Evolutionary conservation across 2,888 invertebrate species (phyloP), one percentile per base, ranked within the genome.

Genomic region (Ferrisia virgata): DNA sequence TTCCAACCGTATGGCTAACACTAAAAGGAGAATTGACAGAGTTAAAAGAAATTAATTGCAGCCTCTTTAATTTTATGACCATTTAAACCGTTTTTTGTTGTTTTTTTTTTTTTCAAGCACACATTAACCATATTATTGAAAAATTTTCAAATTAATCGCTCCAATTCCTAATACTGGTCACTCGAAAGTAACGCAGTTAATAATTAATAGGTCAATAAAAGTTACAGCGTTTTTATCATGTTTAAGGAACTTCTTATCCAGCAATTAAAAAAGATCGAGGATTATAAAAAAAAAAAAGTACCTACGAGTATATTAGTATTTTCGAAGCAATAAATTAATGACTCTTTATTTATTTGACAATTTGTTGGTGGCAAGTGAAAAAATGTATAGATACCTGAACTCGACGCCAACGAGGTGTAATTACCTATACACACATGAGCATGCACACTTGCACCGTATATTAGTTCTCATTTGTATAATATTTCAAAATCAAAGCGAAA

Each of bases 161-260:
- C 36, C 36, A 18, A 33, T 36, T 28, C n/a, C 36, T 1, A 36
- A 76, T 76, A 76, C 33, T 76, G 72, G 36, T 76, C 36, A 76
- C 36, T 36, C 18, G 72, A 31, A 69, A 76, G 72, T 36, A 18
- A 13, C 18, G 5, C 2, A 76, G 72, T 33, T 36, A 76, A 76
- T 76, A 76, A 76, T 76, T 76, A 76, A 76, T 76, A 18, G 28
- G 72, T 33, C 36, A 76, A 76, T 76, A 76, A 76, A 76, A 76
- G 9, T 36, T 76, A 76, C 72, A 76, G 18, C n/a, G 22, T 18
- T 33, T 33, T 36, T 28, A 76, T 28, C 18, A 18, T 18, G 36
- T 76, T 69, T 18, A 22, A 76, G 13, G 36, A 76, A 13, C 72
- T 18, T 36, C 72, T 76, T 76, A 28, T 76, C 72, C n/a, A 76